Evolutionary conservation across 2,888 invertebrate species (phyloP), one percentile per base, ranked within the genome.

Genomic region (Adelphocoris suturalis): DNA sequence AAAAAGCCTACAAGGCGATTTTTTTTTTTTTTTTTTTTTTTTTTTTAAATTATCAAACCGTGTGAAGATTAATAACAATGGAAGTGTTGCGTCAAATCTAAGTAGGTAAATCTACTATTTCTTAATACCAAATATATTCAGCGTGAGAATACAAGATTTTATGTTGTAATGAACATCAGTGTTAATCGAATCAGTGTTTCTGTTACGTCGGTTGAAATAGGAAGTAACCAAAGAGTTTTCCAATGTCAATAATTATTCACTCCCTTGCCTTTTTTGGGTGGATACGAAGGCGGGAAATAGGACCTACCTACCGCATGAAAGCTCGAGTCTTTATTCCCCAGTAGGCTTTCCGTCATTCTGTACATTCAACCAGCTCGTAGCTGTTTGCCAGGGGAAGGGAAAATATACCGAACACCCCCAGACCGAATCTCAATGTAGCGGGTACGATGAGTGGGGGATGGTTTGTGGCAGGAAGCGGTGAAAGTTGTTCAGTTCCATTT

Each of bases 401-500:
- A 68, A 68, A 68, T 68, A 68, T 23, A 68, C 68, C 68, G 68
- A 27, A 68, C 68, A 13, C 23, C 68, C 61, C 68, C 19, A 68
- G 68, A 68, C 68, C 23, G 23, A 68, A 68, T 23, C 68, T 68
- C 23, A n/a, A 68, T 68, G 23, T 68, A 23, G 19, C 61, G 16
- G 19, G 14, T 52, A 37, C 37, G 11, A n/a, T 23, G 68, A 68
- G 68, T 23, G 68, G 27, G 68, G 68, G 61, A 61, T n/a, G 68
- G 68, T 68, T 68, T 68, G 68, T 19, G 68, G 61, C 19, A 19
- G 61, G 19, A 61, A n/a, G 61, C 61, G 52, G 57, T n/a, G 68
- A 68, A 68, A 68, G 68, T 68, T 68, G 68, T 68, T 68, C 68
- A 68, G 68, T 68, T 68, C 68, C 68, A 68, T 68, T 68, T 68